Evolutionary conservation across 2,888 invertebrate species (phyloP).

Genomic region (Myopa tessellatipennis): DNA sequence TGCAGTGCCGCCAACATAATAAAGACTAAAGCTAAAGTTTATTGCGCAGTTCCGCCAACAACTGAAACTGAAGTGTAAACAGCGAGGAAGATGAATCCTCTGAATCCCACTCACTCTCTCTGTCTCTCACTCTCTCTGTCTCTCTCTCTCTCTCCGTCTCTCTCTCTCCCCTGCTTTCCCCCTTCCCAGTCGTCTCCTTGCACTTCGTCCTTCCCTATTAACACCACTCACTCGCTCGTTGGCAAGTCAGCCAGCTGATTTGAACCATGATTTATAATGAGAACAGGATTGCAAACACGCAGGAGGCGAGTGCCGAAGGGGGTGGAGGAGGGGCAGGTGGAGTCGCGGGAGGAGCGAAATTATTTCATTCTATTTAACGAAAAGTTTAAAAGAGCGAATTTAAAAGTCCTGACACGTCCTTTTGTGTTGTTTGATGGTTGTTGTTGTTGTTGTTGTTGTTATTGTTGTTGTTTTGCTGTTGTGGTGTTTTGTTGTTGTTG

Average conservation of each 20-base stretch:
- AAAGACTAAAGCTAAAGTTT: conserved; percentile 21
- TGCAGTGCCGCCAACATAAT: background rate
- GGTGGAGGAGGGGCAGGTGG: background rate
- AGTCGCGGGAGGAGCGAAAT: too few species aligned
- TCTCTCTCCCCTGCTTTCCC: background rate
- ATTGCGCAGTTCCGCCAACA: background rate
- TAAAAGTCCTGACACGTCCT: conserved; percentile 24
- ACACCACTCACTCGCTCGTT: background rate
- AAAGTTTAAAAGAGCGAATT: background rate
- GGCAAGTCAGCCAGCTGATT: background rate
- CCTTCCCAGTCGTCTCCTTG: too few species aligned
- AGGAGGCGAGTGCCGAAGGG: background rate
- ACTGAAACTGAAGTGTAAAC: background rate
- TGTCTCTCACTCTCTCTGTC: background rate
- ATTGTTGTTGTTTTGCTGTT: background rate
- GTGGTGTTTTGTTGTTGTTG: conserved; percentile 8
- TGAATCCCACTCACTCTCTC: background rate
- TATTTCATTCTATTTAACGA: background rate
- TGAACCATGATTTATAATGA: background rate
- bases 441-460: background rate
- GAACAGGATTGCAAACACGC: too few species aligned
- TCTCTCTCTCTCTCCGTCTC: background rate
- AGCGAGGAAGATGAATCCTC: background rate
- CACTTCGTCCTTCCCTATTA: too few species aligned
- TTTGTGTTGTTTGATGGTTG: conserved; percentile 3